phyloP scores from a whole-genome alignment of 2,888 invertebrate species.

The Caenorhabditis drosophilae region DNA sequence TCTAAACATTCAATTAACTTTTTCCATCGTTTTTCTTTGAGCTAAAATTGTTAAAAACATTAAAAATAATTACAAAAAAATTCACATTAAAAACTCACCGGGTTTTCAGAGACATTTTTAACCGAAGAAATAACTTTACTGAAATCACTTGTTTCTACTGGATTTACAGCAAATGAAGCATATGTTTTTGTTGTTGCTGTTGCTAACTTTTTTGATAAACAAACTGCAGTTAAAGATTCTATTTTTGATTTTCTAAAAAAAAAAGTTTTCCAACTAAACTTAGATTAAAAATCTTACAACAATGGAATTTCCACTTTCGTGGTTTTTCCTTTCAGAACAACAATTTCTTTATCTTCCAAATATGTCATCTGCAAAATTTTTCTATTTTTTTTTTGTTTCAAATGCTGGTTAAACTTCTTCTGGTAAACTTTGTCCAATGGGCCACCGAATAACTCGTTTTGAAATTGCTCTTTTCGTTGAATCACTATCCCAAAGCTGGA shows the following conservation, averaged over 20 bases:
- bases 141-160: slow-evolving; percentile 15
- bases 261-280: neutral
- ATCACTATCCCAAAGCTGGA: slow-evolving; percentile 26
- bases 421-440: slow-evolving; percentile 33
- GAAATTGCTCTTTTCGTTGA: slow-evolving; percentile 19
- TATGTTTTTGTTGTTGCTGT: slow-evolving; percentile 23
- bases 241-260: slow-evolving; percentile 34
- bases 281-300: slow-evolving; percentile 12
- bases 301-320: slow-evolving; percentile 24
- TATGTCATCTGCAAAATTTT: slow-evolving; percentile 15
- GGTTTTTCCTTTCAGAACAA: slow-evolving; percentile 22
- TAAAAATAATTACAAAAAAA: neutral
- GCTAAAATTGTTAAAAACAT: slow-evolving; percentile 1
- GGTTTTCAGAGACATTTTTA: slow-evolving; percentile 23
- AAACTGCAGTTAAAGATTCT: slow-evolving; percentile 28
- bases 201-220: slow-evolving; percentile 10
- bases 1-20: slow-evolving; percentile 12
- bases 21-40: slow-evolving; percentile 33
- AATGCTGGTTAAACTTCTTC: neutral
- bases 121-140: slow-evolving; percentile 8
- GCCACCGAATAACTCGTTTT: slow-evolving; percentile 27
- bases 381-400: neutral
- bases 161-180: slow-evolving; percentile 29
- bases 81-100: slow-evolving; percentile 9
- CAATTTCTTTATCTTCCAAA: slow-evolving; percentile 9